phyloP scores from a whole-genome alignment of 2,113 vertebrate genomes.

The Stigmatopora nigra region DNA sequence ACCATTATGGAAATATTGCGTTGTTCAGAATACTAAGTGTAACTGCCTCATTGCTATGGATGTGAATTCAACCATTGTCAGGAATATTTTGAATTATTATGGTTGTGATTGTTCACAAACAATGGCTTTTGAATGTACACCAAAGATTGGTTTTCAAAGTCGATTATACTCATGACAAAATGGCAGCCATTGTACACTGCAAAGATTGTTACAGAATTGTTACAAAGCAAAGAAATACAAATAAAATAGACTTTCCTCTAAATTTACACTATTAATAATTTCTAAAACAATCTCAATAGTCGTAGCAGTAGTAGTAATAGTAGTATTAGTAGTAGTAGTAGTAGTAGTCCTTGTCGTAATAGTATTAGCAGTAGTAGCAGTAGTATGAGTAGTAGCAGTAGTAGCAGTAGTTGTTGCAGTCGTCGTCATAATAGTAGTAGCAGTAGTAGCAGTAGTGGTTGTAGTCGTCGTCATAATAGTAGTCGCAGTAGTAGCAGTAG shows the following conservation, averaged over 20 bases:
- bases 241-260: conserved; percentile 59
- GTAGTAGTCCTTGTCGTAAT: too few species aligned
- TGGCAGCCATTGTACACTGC: conserved; percentile 15
- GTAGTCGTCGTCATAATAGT: too few species aligned
- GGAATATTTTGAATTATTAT: not conserved
- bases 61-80: conserved; percentile 1
- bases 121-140: not conserved
- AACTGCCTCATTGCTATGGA: not conserved
- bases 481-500: too few species aligned
- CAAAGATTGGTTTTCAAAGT: not conserved
- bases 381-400: too few species aligned
- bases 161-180: conserved; percentile 14
- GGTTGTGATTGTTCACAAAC: not conserved
- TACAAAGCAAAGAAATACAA: conserved; percentile 46
- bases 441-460: too few species aligned
- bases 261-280: conserved; percentile 65
- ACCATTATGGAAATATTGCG: not conserved
- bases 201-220: conserved; percentile 32
- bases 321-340: too few species aligned
- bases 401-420: too few species aligned
- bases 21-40: not conserved
- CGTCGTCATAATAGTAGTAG: too few species aligned
- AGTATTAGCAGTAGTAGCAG: too few species aligned
- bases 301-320: too few species aligned
- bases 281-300: conserved; percentile 45